Evolutionary conservation across 2,797 vertebrate genomes (phyloP).

Genomic region (Tachyglossus aculeatus): DNA sequence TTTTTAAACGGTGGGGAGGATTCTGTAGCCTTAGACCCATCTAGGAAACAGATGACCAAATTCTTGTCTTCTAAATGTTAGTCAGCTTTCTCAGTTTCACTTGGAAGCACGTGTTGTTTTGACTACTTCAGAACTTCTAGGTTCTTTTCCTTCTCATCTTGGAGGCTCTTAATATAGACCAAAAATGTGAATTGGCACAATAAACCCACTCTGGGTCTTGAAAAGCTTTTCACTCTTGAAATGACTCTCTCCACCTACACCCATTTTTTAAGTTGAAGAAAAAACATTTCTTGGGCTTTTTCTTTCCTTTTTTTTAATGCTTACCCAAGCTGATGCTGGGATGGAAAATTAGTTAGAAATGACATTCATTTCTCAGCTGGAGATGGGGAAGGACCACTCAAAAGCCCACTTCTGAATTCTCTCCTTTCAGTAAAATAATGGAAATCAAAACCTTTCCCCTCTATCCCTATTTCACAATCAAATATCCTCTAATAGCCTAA

Average conservation of each 20-base stretch:
- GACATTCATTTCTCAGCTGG: conserved; percentile 57
- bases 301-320: conserved; percentile 66
- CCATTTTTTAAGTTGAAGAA: conserved; percentile 75
- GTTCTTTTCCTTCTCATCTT: conserved; percentile 73
- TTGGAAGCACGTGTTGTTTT: conserved; percentile 75
- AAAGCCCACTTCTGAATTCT: not conserved
- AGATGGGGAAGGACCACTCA: conserved; percentile 31
- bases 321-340: conserved; percentile 65
- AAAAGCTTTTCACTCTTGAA: conserved; percentile 74
- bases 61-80: conserved; percentile 71
- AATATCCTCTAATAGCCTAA: no score
- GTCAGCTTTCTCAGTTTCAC: conserved; percentile 74
- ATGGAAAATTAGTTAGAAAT: conserved; percentile 54
- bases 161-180: conserved; percentile 74
- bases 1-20: no score
- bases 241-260: conserved; percentile 79
- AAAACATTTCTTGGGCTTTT: conserved; percentile 71
- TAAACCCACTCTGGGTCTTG: conserved; percentile 65
- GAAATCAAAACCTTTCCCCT: not conserved
- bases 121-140: conserved; percentile 75
- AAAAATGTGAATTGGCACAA: conserved; percentile 81
- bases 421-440: not conserved
- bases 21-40: conserved; percentile 56
- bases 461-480: not conserved
- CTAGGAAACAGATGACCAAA: conserved; percentile 76